Evolutionary conservation across 2,888 invertebrate genomes (phyloP), one percentile per base, ranked within the genome.

Genomic region (Euspilapteryx auroguttella): DNA sequence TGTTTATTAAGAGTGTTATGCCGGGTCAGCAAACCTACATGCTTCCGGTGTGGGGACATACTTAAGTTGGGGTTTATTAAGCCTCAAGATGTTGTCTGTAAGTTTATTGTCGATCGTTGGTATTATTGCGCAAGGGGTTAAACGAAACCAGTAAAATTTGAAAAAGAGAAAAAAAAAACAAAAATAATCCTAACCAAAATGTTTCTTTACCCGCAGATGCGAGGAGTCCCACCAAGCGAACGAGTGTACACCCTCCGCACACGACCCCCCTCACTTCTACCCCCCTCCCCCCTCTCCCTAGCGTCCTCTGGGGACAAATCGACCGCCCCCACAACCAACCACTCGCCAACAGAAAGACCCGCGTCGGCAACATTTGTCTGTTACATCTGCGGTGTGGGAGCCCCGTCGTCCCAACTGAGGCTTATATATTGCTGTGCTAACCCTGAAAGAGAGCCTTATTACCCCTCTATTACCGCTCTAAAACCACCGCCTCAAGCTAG

Each of bases 371-470:
- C n/a, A n/a, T 92, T 93, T 63, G 85, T 93, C 25, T 94, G 94
- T 69, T 94, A 92, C 66, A 90, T 90, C 31, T 94, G 94, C 65
- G 89, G 90, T 24, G 80, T 85, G 41, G 83, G 87, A 51, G 87
- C 87, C 50, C 86, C 88, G 33, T 86, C 87, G 33, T 86, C 87
- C 39, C 86, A 87, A 56, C 80, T 90, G 48, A 79, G 91, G 36
- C 81, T 91, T 43, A 80, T 94, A 32, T 92, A 91, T 63, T 90
- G 90, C 65, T 86, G 87, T 53, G 82, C 87, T 29, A 90, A 91
- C 64, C 84, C 86, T 1, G 91, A 91, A 51, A 79, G 87, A 32
- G 93, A 94, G 62, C 89, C 93, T 29, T 94, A 88, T 63, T 94
- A 90, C 71, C 92, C 94, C 9, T 92, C 92, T 62, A 87, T 95